Percentiles rank a stretch among this genome's conserved stretches.
Evolutionary conservation across 2,888 invertebrate species (phyloP).

Genomic region (Drosophila heteroneura): DNA sequence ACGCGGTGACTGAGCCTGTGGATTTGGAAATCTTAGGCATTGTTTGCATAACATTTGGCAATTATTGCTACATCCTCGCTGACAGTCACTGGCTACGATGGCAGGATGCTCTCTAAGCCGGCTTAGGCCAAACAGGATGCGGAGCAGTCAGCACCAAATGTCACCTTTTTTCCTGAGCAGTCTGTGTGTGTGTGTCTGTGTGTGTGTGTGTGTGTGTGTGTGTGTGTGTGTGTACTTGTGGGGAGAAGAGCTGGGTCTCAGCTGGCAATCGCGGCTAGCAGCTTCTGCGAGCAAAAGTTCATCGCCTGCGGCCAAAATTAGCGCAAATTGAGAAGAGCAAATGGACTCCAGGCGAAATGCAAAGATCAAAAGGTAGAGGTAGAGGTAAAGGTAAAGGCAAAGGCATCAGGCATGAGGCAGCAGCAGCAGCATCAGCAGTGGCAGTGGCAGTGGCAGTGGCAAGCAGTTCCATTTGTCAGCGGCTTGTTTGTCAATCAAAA

Average conservation of each 20-base stretch:
- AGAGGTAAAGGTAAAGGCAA: not conserved
- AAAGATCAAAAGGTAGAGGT: conserved; percentile 17
- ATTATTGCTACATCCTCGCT: conserved; percentile 76
- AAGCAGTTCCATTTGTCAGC: conserved; percentile 39
- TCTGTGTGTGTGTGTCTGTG: conserved; percentile 10
- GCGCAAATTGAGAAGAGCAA: conserved; percentile 48
- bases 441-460: conserved; percentile 24
- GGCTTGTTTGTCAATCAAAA: conserved; percentile 68
- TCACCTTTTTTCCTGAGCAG: conserved; percentile 8
- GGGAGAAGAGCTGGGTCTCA: conserved; percentile 35
- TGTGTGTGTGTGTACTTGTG: conserved; percentile 6
- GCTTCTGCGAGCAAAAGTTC: conserved; percentile 54
- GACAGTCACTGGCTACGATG: conserved; percentile 62
- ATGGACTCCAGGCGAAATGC: conserved; percentile 9
- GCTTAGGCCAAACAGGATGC: conserved; percentile 57
- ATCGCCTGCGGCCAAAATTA: conserved; percentile 48
- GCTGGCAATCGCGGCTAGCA: conserved; percentile 47
- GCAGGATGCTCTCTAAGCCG: conserved; percentile 68
- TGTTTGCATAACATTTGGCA: conserved; percentile 82
- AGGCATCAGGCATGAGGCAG: not conserved
- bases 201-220: not conserved
- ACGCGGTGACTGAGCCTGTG: conserved; percentile 69
- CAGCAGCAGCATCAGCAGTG: conserved; percentile 24
- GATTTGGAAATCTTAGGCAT: conserved; percentile 68
- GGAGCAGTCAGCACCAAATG: conserved; percentile 23